Evolutionary conservation across 2,113 vertebrate genomes (phyloP), one percentile per base, ranked within the genome.

Genomic region (Lepisosteus oculatus): DNA sequence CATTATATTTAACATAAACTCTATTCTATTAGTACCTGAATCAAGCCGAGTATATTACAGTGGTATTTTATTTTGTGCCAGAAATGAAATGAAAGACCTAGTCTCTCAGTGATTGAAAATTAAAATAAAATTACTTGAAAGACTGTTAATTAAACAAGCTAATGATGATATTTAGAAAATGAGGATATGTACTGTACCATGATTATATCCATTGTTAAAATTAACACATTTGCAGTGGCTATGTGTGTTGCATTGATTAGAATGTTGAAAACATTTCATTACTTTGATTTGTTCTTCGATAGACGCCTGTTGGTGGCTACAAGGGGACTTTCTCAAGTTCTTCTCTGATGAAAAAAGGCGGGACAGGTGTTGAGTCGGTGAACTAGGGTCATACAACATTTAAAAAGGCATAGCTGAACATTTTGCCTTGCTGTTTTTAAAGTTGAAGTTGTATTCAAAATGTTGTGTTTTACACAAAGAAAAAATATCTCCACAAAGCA

Each of bases 141-240:
- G 66, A 3, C 12, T 57, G 67, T 59, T 69, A 69, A 69, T 69
- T 57, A 69, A 69, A 59, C 54, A 14, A 69, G 67, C 54, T 69
- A 69, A 69, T 69, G 67, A 69, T 43, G 67, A 59, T 54, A 29
- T 59, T 57, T 69, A 69, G 54, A 13, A 69, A 57, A 57, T 43
- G 55, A 57, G 67, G 55, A 56, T 69, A 44, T 69, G 67, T 69
- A 57, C 67, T 69, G 55, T 29, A 29, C 17, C 17, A 29, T 69
- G 67, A 59, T 57, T 69, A 69, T 69, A 69, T 69, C 41, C 67
- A 56, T 59, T 69, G 55, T 69, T 57, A 56, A 11, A 56, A 43
- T 69, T 56, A 69, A 42, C 67, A 42, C 67, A 14, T 6, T 43
- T 29, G 42, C 55, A 57, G 12, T 44, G 41, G 55, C 29, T 8